Evolutionary conservation across 2,797 vertebrate species (phyloP).

Genomic region (Gallinago nigripennis): DNA sequence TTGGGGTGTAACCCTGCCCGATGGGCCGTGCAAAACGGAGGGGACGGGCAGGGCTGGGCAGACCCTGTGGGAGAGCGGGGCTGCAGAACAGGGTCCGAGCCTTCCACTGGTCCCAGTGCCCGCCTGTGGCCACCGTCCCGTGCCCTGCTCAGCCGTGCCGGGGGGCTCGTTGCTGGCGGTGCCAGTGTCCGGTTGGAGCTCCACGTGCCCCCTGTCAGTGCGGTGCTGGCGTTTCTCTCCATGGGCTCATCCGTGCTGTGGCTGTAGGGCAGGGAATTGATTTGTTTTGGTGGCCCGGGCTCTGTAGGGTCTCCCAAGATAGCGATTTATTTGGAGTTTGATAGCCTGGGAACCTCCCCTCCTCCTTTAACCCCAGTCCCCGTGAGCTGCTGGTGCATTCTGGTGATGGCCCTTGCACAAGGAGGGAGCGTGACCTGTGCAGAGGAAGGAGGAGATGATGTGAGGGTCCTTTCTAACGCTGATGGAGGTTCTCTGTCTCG

Average conservation of each 20-base stretch:
- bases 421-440: not conserved
- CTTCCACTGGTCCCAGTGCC: fast-evolving
- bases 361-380: not conserved
- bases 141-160: fast-evolving
- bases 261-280: not conserved
- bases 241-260: fast-evolving
- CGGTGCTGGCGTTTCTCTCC: not conserved
- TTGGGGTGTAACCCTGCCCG: not conserved
- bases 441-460: not conserved
- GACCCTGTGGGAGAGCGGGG: fast-evolving
- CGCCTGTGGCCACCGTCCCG: fast-evolving
- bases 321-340: not conserved
- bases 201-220: fast-evolving
- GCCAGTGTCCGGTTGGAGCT: fast-evolving
- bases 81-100: not conserved
- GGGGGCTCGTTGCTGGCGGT: fast-evolving
- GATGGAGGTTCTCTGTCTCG: not conserved
- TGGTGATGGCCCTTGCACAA: not conserved
- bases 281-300: not conserved
- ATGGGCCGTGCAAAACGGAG: not conserved
- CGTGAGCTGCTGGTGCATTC: not conserved
- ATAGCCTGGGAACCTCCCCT: not conserved
- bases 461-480: not conserved
- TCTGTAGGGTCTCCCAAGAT: not conserved
- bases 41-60: not conserved